Conservation (phyloP, 2,888 invertebrate species). For the Drosophila buzzatii region DNA sequence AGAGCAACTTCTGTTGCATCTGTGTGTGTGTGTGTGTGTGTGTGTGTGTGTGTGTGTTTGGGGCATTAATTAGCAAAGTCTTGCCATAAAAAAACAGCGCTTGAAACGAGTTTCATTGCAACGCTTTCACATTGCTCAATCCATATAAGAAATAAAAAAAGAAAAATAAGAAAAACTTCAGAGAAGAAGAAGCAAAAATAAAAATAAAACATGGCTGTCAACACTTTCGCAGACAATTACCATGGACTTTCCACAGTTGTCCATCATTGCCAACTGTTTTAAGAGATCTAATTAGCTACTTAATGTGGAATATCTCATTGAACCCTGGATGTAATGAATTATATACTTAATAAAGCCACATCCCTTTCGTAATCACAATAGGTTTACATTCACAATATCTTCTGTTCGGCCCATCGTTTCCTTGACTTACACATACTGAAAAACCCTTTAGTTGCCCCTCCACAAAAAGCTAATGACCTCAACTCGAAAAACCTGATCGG, state of each 20-base stretch:
- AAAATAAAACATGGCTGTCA: constrained; percentile 49
- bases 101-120: constrained; percentile 59
- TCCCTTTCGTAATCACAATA: neutral
- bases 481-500: constrained; percentile 27
- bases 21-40: constrained; percentile 1
- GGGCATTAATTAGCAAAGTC: constrained; percentile 63
- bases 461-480: constrained; percentile 44
- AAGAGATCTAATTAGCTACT: neutral
- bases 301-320: neutral
- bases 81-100: constrained; percentile 50
- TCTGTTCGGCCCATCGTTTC: neutral
- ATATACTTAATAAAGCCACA: too few species aligned
- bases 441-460: neutral
- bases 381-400: neutral
- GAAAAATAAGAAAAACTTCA: neutral
- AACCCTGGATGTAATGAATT: too few species aligned
- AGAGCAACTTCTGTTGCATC: constrained; percentile 41
- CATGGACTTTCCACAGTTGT: constrained; percentile 61
- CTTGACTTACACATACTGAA: neutral
- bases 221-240: constrained; percentile 68
- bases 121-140: constrained; percentile 65
- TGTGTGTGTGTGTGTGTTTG: constrained; percentile 22
- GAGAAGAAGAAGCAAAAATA: constrained; percentile 2
- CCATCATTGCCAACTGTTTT: constrained; percentile 9
- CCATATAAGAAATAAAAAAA: constrained; percentile 14